These are phyloP conservation scores for Clytia hemisphaerica DNA, from an alignment of 30 jellyfish, hydroid and myxozoan species.

Conservation along the genomic window DNA sequence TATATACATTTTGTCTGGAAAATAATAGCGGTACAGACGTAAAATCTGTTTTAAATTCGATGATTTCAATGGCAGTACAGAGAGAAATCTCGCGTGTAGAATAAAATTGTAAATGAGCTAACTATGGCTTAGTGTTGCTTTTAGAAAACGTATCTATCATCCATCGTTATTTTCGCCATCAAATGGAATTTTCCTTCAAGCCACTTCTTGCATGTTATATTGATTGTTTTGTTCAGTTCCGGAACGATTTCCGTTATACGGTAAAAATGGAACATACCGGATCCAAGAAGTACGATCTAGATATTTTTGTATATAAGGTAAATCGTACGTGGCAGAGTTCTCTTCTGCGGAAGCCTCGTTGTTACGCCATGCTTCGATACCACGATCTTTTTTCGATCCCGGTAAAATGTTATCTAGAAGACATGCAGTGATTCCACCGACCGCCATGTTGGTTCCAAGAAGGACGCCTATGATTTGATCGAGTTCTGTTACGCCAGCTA, in stretches of 20 bases:
- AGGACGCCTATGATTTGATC: slow-evolving; percentile 65
- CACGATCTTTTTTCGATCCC: slow-evolving; percentile 68
- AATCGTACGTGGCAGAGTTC: slow-evolving; percentile 27
- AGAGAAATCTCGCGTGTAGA: too few species aligned
- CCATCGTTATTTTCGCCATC: too few species aligned
- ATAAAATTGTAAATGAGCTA: too few species aligned
- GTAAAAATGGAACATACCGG: slow-evolving; percentile 63
- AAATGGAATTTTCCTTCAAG: too few species aligned
- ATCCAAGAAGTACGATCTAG: slow-evolving; percentile 34
- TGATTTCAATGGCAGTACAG: too few species aligned
- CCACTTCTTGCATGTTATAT: too few species aligned
- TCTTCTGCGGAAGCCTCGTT: neutral
- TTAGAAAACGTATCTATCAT: too few species aligned
- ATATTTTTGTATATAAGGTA: slow-evolving; percentile 30
- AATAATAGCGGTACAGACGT: too few species aligned
- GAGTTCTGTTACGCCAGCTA: slow-evolving; percentile 43
- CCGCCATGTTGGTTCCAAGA: slow-evolving; percentile 68
- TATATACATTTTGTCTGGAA: too few species aligned
- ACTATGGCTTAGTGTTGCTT: too few species aligned
- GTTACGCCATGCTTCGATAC: slow-evolving; percentile 56
- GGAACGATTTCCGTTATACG: slow-evolving; percentile 28
- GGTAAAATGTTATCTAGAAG: slow-evolving; percentile 61
- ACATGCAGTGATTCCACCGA: slow-evolving; percentile 57
- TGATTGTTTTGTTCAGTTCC: neutral
- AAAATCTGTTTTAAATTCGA: too few species aligned